phyloP scores from a whole-genome alignment of 2,888 invertebrate genomes.

The Cerceris rybyensis region DNA sequence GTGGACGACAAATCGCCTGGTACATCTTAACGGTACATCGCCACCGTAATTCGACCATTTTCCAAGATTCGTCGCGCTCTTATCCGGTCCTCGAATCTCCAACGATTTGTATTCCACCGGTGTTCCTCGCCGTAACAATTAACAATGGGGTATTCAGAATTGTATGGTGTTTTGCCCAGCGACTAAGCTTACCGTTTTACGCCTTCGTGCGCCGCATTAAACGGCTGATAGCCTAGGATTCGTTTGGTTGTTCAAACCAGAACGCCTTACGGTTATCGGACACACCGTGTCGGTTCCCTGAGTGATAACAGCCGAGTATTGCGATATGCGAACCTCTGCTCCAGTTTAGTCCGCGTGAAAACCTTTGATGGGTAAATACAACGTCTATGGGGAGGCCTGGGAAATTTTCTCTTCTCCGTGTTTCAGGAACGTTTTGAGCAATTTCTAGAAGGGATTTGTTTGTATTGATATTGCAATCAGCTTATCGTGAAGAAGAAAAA shows the following conservation, averaged over 20 bases:
- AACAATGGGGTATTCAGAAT: slow-evolving; percentile 60
- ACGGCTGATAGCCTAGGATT: slow-evolving; percentile 10
- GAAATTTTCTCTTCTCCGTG: background rate
- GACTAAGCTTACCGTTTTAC: slow-evolving; percentile 6
- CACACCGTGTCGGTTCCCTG: slow-evolving; percentile 1
- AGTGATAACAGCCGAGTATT: slow-evolving; percentile 20
- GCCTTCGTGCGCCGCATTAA: slow-evolving; percentile 9
- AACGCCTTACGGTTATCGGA: slow-evolving; percentile 20
- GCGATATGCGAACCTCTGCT: slow-evolving; percentile 17
- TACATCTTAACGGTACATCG: no score
- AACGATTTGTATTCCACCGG: background rate
- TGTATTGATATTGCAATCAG: no score
- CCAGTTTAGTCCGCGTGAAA: slow-evolving; percentile 13
- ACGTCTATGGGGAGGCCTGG: background rate
- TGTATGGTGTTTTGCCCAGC: slow-evolving; percentile 36
- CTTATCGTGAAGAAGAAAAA: no score
- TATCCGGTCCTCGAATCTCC: background rate
- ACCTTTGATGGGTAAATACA: background rate
- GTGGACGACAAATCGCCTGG: no score
- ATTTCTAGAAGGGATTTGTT: no score
- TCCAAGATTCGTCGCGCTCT: no score
- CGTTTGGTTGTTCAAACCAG: slow-evolving; percentile 5
- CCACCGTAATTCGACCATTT: no score
- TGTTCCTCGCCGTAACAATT: slow-evolving; percentile 47
- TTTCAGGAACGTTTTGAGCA: background rate